Evolutionary conservation across 2,797 vertebrate genomes (phyloP), one percentile per base, ranked within the genome.

Genomic region (Sebastes variabilis): DNA sequence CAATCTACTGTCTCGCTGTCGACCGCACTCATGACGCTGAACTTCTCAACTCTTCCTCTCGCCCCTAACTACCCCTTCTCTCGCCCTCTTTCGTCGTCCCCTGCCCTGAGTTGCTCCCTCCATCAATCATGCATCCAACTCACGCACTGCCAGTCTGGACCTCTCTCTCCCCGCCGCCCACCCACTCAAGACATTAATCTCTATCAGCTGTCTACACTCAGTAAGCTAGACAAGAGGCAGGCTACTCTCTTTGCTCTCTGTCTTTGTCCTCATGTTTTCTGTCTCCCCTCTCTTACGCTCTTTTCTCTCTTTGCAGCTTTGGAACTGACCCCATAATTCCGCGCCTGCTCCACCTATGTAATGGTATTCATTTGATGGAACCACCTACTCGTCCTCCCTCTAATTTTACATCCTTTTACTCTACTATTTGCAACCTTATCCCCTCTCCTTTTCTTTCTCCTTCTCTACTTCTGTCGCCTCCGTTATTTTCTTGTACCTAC

Each of bases 121-220:
- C 75, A 94, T 94, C 92, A 88, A 90, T 94, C 94, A 92, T 66
- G 76, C 77, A 84, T 84, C 88, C 87, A 83, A 32, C 89, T 90
- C 88, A 89, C 84, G 76, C 81, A 24, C 86, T 84, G 85, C 80
- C 82, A 90, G 84, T 86, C 88, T 88, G 83, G 76, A 88, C 84
- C 83, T 83, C 77, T 81, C 74, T 66, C 79, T 77, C 72, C 79
- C 77, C 61, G 80, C 86, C 52, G 56, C 87, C 88, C 89, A 91
- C 92, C 87, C 83, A 84, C 83, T 82, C 83, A 32, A 87, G 75
- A 89, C 92, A 94, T 95, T 93, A 87, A 95, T 95, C 93, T 93
- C 92, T 86, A 94, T 93, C 91, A 92, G 81, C 88, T 90, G 89
- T 92, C 92, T 75, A 72, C 87, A 73, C 87, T 86, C 72, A 66